These are phyloP conservation scores for Dryomyza anilis DNA, from an alignment of 2,888 invertebrate species.

Conservation along the genomic window DNA sequence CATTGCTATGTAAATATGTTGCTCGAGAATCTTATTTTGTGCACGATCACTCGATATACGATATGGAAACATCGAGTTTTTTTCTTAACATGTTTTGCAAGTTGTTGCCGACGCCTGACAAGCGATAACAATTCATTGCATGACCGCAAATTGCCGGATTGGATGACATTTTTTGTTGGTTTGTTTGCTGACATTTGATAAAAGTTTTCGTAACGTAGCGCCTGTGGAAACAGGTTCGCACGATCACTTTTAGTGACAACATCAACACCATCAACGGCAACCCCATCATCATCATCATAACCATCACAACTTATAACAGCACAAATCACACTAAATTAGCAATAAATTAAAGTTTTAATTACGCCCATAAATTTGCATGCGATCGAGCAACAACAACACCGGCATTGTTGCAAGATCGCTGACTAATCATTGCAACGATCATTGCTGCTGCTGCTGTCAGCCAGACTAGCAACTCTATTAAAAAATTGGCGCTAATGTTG, in stretches of 20 bases:
- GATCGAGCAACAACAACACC: background rate
- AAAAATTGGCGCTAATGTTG: slow-evolving; percentile 4
- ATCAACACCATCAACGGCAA: background rate
- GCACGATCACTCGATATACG: too few relatives aligned
- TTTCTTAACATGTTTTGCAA: slow-evolving; percentile 34
- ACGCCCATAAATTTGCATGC: background rate
- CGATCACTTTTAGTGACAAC: background rate
- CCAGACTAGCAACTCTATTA: slow-evolving; percentile 1
- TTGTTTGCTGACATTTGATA: slow-evolving; percentile 2
- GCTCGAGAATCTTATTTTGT: slow-evolving; percentile 8
- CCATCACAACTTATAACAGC: background rate
- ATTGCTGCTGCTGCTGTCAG: background rate
- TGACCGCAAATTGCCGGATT: slow-evolving; percentile 34
- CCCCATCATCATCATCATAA: background rate
- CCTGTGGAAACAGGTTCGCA: background rate
- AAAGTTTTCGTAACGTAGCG: slow-evolving; percentile 9
- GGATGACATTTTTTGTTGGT: slow-evolving; percentile 8
- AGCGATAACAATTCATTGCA: slow-evolving; percentile 45
- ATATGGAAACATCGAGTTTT: background rate
- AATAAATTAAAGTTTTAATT: slow-evolving; percentile 10
- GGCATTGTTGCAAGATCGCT: background rate
- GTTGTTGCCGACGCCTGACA: slow-evolving; percentile 40
- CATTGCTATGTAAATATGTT: slow-evolving; percentile 22
- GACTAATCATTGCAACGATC: too few relatives aligned
- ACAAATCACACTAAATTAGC: background rate